Evolutionary conservation across 2,113 vertebrate species (phyloP).

Genomic region (Leptocoma aspasia): DNA sequence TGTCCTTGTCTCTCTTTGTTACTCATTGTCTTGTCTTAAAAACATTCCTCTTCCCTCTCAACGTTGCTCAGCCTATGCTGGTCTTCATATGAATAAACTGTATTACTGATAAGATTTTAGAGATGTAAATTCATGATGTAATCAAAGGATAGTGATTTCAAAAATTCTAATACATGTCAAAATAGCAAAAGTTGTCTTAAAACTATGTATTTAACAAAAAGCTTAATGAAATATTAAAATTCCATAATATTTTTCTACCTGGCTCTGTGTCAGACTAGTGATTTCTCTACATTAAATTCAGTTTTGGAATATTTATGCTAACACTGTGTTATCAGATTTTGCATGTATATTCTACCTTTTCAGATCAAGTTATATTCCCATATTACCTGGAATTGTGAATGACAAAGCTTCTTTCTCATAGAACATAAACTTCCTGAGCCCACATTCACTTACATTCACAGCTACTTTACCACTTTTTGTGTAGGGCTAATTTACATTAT

Average conservation of each 20-base stretch:
- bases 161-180: background rate
- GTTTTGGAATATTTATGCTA: background rate
- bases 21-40: background rate
- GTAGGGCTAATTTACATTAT: background rate
- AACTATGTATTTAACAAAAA: background rate
- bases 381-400: background rate
- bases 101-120: background rate
- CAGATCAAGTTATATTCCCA: background rate
- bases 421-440: background rate
- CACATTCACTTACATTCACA: background rate
- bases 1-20: background rate
- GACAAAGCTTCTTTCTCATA: background rate
- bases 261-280: background rate
- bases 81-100: background rate
- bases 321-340: background rate
- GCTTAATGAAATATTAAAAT: background rate
- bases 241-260: background rate
- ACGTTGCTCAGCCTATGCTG: background rate
- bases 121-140: background rate
- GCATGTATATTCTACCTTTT: background rate
- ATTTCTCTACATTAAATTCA: background rate
- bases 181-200: background rate
- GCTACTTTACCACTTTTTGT: background rate
- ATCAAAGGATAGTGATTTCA: background rate
- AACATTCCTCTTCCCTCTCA: background rate